Evolutionary conservation across 2,113 vertebrate genomes (phyloP).

Genomic region (Ageneiosus marmoratus): DNA sequence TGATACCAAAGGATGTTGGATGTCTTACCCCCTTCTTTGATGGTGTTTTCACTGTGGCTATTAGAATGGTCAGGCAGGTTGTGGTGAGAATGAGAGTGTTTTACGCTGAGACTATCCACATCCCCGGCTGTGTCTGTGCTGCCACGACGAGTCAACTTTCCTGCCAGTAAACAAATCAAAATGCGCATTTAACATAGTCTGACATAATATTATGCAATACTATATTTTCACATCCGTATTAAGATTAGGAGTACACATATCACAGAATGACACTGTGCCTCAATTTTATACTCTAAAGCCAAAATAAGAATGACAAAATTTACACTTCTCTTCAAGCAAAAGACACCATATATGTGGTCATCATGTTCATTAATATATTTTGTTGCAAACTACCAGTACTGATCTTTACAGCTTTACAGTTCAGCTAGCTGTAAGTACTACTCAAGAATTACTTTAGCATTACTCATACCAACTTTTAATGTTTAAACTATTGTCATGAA

Average conservation of each 20-base stretch:
- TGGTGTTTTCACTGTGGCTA: constrained; percentile 91
- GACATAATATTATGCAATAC: neutral
- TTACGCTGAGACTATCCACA: constrained; percentile 87
- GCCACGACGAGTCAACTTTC: constrained; percentile 89
- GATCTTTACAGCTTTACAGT: too few relatives aligned
- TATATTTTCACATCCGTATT: neutral
- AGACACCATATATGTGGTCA: neutral
- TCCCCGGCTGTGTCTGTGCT: constrained; percentile 91
- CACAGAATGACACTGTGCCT: neutral
- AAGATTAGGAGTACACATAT: neutral
- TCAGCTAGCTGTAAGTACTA: neutral
- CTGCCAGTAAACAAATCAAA: constrained; percentile 64
- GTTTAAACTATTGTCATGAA: neutral
- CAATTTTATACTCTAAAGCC: neutral
- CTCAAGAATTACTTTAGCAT: neutral
- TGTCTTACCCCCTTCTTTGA: constrained; percentile 86
- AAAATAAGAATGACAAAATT: neutral
- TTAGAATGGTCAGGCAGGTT: constrained; percentile 93
- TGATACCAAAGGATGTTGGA: neutral
- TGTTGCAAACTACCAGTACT: neutral
- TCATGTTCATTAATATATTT: neutral
- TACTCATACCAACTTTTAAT: neutral
- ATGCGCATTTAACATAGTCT: neutral
- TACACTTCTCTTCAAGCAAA: neutral
- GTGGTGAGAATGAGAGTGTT: constrained; percentile 94